A percentile compares a stretch with the other conserved stretches of the same genome.
Evolutionary conservation across 2,113 vertebrate genomes (phyloP).

Genomic region (Drymodes brunneopygia): DNA sequence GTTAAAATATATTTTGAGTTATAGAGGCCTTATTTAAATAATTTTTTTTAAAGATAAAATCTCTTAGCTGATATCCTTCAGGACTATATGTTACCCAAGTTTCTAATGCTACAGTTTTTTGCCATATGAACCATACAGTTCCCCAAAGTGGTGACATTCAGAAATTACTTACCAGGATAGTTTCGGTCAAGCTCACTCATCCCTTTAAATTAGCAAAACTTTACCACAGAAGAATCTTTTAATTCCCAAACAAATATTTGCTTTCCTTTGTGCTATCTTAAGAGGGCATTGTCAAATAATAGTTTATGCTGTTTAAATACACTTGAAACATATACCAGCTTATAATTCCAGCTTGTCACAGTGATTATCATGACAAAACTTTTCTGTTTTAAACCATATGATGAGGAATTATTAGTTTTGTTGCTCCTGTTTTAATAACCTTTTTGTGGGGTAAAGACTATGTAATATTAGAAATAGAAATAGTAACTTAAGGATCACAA

Average conservation of each 20-base stretch:
- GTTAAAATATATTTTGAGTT: not conserved
- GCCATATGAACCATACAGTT: not conserved
- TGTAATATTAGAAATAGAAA: not conserved
- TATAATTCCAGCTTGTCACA: conserved; percentile 34
- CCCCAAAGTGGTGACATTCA: not conserved
- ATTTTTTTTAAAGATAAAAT: not conserved
- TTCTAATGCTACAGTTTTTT: not conserved
- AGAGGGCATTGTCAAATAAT: not conserved
- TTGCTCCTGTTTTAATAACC: not conserved
- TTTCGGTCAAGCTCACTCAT: not conserved
- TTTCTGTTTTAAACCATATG: not conserved
- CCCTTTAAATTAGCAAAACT: not conserved
- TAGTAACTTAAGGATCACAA: not conserved
- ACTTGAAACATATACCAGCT: conserved; percentile 35
- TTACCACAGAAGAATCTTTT: not conserved
- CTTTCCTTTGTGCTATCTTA: not conserved
- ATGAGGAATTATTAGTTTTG: not conserved
- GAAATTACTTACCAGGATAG: not conserved
- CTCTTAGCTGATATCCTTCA: not conserved
- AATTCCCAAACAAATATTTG: not conserved
- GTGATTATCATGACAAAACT: conserved; percentile 6
- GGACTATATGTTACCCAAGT: not conserved
- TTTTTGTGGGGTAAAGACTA: not conserved
- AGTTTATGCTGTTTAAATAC: not conserved
- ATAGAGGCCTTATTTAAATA: not conserved